Conservation (phyloP, 2,888 invertebrate species). For the Protonemura montana region DNA sequence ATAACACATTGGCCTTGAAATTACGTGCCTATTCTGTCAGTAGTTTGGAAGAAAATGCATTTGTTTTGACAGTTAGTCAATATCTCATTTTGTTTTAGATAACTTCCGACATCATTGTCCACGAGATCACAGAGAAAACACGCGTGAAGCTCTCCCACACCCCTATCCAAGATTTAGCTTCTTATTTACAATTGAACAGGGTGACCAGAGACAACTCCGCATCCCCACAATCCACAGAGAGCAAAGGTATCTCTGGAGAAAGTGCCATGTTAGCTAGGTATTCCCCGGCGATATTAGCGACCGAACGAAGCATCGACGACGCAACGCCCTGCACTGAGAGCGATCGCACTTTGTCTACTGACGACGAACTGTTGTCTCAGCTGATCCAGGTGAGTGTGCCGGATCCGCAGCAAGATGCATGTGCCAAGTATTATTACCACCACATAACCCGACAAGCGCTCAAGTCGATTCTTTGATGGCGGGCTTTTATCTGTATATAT, state of each 20-base stretch:
- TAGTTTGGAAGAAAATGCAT: background rate
- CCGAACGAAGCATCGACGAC: background rate
- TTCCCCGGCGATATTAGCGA: background rate
- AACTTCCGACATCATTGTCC: slow-evolving; percentile 60
- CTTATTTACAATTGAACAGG: slow-evolving; percentile 58
- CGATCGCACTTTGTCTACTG: slow-evolving; percentile 44
- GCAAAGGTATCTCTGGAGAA: background rate
- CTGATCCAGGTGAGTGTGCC: slow-evolving; percentile 60
- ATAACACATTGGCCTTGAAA: too few relatives aligned
- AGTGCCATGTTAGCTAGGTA: background rate
- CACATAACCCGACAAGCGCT: slow-evolving; percentile 67
- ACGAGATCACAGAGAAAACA: slow-evolving; percentile 64
- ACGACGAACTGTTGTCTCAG: slow-evolving; percentile 57
- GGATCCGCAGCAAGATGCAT: slow-evolving; percentile 56
- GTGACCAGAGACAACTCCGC: slow-evolving; percentile 58
- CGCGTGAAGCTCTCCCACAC: slow-evolving; percentile 64
- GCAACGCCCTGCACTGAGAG: slow-evolving; percentile 23
- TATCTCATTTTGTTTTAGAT: slow-evolving; percentile 33
- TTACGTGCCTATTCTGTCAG: too few relatives aligned
- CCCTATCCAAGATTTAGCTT: slow-evolving; percentile 63
- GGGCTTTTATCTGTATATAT: slow-evolving; percentile 9
- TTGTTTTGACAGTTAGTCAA: background rate
- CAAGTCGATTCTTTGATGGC: slow-evolving; percentile 63
- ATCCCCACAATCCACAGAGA: background rate
- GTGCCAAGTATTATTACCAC: slow-evolving; percentile 58